phyloP scores from a whole-genome alignment of 2,113 vertebrate species.

The Mixornis gularis region DNA sequence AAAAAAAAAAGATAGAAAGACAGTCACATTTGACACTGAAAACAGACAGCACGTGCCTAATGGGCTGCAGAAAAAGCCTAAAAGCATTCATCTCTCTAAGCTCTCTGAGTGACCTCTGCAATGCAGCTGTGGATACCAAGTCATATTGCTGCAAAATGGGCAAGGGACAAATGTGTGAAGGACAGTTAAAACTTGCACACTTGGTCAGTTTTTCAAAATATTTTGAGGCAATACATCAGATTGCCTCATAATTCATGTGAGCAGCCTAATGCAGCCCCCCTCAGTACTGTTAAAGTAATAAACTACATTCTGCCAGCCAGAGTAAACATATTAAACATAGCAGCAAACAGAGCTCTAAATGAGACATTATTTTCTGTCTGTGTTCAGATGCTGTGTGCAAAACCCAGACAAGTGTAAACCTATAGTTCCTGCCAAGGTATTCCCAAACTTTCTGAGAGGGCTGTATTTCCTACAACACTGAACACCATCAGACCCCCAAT shows the following conservation, averaged over 20 bases:
- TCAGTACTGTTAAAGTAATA: not conserved
- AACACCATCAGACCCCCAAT: not conserved
- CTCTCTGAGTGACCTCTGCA: not conserved
- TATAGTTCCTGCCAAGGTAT: not conserved
- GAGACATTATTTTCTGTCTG: not conserved
- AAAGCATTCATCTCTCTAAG: slow-evolving; percentile 2
- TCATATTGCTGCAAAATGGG: not conserved
- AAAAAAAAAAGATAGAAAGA: not conserved
- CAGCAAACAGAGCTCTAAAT: not conserved
- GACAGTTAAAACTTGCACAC: not conserved
- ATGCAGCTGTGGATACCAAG: not conserved
- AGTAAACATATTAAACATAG: not conserved
- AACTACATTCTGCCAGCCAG: not conserved
- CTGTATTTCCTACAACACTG: not conserved
- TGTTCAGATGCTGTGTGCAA: not conserved
- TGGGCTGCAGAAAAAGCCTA: not conserved
- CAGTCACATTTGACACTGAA: not conserved
- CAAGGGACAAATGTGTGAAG: not conserved
- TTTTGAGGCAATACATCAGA: not conserved
- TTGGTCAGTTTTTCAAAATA: not conserved
- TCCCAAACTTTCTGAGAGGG: not conserved
- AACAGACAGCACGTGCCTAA: not conserved
- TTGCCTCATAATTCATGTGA: not conserved
- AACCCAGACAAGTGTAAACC: not conserved
- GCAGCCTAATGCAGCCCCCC: not conserved